phyloP scores from a whole-genome alignment of 2,888 invertebrate genomes.

The Eumacrocentrus americanus region DNA sequence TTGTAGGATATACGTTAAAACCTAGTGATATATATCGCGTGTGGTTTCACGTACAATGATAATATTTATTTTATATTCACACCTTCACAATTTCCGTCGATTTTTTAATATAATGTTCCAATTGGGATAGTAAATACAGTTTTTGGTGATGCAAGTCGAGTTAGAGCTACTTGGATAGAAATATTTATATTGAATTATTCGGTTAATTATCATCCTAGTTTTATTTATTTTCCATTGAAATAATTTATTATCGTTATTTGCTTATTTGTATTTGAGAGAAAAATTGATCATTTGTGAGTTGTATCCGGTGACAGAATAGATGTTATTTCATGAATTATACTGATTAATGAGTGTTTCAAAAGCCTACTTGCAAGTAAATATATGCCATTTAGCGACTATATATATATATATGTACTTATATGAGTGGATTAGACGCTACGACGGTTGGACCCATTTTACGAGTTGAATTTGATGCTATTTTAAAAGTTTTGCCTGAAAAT shows the following conservation, averaged over 20 bases:
- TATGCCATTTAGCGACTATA: background rate
- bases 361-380: background rate
- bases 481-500: background rate
- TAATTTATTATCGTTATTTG: background rate
- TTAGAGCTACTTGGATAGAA: too few species aligned
- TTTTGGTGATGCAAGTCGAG: too few species aligned
- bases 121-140: background rate
- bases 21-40: background rate
- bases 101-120: too few species aligned
- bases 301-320: too few species aligned
- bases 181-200: background rate
- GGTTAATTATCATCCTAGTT: background rate
- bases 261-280: background rate
- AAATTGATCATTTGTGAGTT: background rate
- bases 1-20: constrained; percentile 1
- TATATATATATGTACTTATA: background rate
- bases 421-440: background rate
- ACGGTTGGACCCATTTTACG: constrained; percentile 16
- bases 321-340: background rate
- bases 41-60: background rate
- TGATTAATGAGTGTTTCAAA: background rate
- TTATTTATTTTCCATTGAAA: background rate
- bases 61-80: background rate
- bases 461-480: constrained; percentile 1
- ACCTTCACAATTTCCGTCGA: too few species aligned